Base-by-base conservation (phyloP, 2,888 invertebrate genomes). In the Tinea trinotella region DNA sequence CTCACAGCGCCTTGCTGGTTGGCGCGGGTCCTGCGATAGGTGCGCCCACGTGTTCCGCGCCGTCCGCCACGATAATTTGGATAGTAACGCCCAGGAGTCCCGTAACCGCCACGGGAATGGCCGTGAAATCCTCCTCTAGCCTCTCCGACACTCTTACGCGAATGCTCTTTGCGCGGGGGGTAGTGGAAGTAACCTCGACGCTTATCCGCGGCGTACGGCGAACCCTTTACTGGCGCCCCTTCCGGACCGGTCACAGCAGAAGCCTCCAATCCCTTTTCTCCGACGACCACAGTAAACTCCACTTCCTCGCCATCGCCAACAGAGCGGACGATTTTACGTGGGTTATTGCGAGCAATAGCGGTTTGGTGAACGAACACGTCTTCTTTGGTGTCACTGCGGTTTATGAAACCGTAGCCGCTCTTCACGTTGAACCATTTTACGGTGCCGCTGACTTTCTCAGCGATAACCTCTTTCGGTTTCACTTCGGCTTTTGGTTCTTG, bases 351-450 rank as follows among this genome's bases (percentile, higher is more conserved):
- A 56, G 91, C 88, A 67, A 97, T 96, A 70, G 96, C 96, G 61
- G 94, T 90, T 88, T 96, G 96, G 87, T 97, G 97, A 65, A 97
- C 96, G 87, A 97, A 97, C 61, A 97, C 95, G 87, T 97, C 97
- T 86, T 95, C 95, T 87, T 95, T 94, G 74, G 94, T 96, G 88
- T 96, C 96, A 86, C 93, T 93, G 90, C 93, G 90, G 84, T 95
- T 95, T 75, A 97, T 96, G 83, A 97, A 97, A 71, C 96, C 96
- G 84, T 96, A 97, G 71, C 96, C 93, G 81, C 93, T 93, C 81
- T 93, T 93, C 57, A 94, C 93, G 77, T 94, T 94, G 87, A 94
- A 94, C 96, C 97, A 97, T 87, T 97, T 97, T 56, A 97, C 97
- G 69, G 93, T 94, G 74, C 97, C 97, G 79, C 92, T 92, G 69